A percentile compares a stretch with the other conserved stretches of the same genome.
Conservation (phyloP, 2,888 invertebrate species). For the Drosophila neoperkinsi region DNA sequence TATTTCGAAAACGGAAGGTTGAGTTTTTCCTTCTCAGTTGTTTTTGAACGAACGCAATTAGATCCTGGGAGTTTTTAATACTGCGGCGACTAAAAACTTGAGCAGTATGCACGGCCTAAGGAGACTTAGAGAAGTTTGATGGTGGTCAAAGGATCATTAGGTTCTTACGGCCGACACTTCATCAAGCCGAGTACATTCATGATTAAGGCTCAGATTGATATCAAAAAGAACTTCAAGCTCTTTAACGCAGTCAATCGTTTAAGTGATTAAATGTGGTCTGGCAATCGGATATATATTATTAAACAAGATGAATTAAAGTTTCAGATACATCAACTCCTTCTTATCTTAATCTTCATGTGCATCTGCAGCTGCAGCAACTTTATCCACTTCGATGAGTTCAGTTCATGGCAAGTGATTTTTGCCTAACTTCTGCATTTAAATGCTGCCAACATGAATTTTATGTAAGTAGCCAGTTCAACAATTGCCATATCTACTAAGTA, state of each 20-base stretch:
- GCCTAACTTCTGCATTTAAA: not conserved
- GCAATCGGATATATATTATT: not conserved
- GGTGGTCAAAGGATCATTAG: not conserved
- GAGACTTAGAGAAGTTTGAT: not conserved
- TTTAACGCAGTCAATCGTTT: no score
- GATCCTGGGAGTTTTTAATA: not conserved
- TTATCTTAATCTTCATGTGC: constrained; percentile 3
- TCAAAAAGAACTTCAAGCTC: not conserved
- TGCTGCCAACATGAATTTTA: not conserved
- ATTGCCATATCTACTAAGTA: constrained; percentile 3
- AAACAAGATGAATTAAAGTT: not conserved
- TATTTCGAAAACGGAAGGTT: not conserved
- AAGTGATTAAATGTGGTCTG: no score
- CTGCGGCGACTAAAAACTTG: no score
- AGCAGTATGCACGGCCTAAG: not conserved
- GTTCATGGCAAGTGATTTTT: constrained; percentile 3
- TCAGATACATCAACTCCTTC: not conserved
- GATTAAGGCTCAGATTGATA: not conserved
- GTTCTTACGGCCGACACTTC: not conserved
- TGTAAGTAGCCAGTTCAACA: constrained; percentile 1
- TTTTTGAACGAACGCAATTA: not conserved
- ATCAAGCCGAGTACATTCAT: not conserved
- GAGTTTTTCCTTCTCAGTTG: not conserved
- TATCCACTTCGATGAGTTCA: not conserved
- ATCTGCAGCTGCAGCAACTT: not conserved